phyloP scores from a whole-genome alignment of 2,888 invertebrate species.

The Holacanthella duospinosa region DNA sequence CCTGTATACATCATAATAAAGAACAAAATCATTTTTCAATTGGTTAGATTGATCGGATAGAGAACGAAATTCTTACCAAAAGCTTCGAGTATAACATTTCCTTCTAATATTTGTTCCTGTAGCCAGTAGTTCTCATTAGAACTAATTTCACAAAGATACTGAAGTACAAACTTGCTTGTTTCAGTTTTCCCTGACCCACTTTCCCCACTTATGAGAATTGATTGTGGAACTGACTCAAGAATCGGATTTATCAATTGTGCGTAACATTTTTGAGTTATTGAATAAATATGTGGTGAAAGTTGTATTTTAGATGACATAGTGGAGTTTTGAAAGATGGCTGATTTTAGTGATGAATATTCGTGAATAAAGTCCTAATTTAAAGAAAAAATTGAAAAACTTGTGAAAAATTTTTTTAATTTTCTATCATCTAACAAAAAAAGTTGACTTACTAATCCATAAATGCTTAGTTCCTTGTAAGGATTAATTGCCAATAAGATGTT shows the following conservation, averaged over 20 bases:
- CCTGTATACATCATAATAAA: slow-evolving; percentile 55
- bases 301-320: slow-evolving; percentile 41
- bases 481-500: slow-evolving; percentile 87
- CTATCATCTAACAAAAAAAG: no score
- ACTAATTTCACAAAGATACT: slow-evolving; percentile 80
- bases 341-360: background rate
- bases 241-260: slow-evolving; percentile 53
- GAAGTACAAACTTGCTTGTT: slow-evolving; percentile 80
- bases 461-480: slow-evolving; percentile 83
- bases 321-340: background rate
- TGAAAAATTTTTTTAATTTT: no score
- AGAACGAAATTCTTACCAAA: slow-evolving; percentile 56
- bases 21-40: background rate
- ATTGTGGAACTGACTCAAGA: slow-evolving; percentile 47
- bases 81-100: slow-evolving; percentile 83
- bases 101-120: slow-evolving; percentile 89
- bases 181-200: slow-evolving; percentile 83
- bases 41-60: background rate
- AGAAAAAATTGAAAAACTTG: background rate
- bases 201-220: slow-evolving; percentile 75
- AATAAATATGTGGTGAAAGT: slow-evolving; percentile 86
- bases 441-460: slow-evolving; percentile 71
- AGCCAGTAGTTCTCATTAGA: slow-evolving; percentile 78
- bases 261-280: slow-evolving; percentile 80
- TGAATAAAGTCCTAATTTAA: background rate